Evolutionary conservation across 2,113 vertebrate species (phyloP).

Genomic region (Lota lota): DNA sequence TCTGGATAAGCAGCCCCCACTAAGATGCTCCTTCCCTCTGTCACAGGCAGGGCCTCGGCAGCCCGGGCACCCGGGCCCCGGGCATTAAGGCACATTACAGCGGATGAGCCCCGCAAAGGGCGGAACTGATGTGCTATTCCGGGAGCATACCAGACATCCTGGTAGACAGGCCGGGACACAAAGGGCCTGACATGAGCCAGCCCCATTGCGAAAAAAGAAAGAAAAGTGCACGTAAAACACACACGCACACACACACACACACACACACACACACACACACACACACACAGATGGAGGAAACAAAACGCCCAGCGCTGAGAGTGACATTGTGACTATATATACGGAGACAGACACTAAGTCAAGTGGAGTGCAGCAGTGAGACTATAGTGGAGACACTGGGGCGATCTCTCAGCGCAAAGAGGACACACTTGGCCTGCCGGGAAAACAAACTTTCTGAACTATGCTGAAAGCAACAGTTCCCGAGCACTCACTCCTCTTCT

Average conservation of each 20-base stretch:
- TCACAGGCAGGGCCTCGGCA: constrained; percentile 66
- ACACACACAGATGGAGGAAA: constrained; percentile 31
- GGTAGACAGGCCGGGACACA: constrained; percentile 68
- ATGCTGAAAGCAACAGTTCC: constrained; percentile 30
- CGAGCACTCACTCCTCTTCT: constrained; percentile 37
- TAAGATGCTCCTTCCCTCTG: constrained; percentile 68
- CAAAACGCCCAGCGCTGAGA: too few relatives aligned
- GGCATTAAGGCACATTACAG: constrained; percentile 75
- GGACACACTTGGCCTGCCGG: constrained; percentile 23
- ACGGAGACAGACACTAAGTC: constrained; percentile 51
- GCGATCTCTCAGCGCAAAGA: constrained; percentile 22
- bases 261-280: neutral
- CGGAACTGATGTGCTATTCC: constrained; percentile 76
- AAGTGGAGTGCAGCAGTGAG: constrained; percentile 30
- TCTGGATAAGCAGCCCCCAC: constrained; percentile 69
- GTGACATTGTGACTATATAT: constrained; percentile 62
- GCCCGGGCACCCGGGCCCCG: constrained; percentile 54
- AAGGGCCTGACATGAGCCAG: constrained; percentile 68
- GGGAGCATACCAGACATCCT: constrained; percentile 69
- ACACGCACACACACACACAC: too few relatives aligned
- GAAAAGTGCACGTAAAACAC: neutral
- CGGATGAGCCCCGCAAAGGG: constrained; percentile 66
- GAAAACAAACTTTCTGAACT: constrained; percentile 47
- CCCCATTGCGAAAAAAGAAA: constrained; percentile 71
- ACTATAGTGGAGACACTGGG: constrained; percentile 27